These are phyloP conservation scores for Sardina pilchardus DNA, from an alignment of 2,113 vertebrate genomes.

Conservation along the genomic window DNA sequence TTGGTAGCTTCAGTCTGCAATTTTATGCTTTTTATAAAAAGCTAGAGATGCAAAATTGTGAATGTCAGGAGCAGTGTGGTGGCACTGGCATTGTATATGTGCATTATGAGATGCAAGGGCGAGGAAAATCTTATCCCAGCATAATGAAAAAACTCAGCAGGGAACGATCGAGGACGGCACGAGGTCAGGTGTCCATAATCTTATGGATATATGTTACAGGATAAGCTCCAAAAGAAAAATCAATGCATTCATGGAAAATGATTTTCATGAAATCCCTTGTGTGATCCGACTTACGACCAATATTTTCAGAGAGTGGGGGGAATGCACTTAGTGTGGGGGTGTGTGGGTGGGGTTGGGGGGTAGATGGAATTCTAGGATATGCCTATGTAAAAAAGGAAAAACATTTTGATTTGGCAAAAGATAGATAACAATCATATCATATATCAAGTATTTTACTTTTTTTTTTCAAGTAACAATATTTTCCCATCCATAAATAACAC, in stretches of 20 bases:
- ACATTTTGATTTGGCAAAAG: too few relatives aligned
- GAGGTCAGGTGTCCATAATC: not conserved
- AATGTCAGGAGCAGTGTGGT: not conserved
- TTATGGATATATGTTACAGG: not conserved
- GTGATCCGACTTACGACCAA: not conserved
- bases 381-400: too few relatives aligned
- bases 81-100: not conserved
- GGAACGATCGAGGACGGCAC: not conserved
- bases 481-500: too few relatives aligned
- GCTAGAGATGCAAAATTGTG: not conserved
- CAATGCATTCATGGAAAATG: not conserved
- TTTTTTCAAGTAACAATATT: too few relatives aligned
- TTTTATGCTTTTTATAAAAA: not conserved
- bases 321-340: not conserved
- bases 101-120: not conserved
- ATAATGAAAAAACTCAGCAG: not conserved
- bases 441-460: too few relatives aligned
- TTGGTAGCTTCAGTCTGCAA: not conserved
- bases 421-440: too few relatives aligned
- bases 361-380: too few relatives aligned
- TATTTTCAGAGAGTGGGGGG: not conserved
- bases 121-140: too few relatives aligned
- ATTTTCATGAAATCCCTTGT: not conserved
- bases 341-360: not conserved
- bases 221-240: not conserved